A percentile compares a stretch with the other conserved stretches of the same genome.
Conservation (phyloP, 1,140 invertebrate species). For the Scylla paramamosain region DNA sequence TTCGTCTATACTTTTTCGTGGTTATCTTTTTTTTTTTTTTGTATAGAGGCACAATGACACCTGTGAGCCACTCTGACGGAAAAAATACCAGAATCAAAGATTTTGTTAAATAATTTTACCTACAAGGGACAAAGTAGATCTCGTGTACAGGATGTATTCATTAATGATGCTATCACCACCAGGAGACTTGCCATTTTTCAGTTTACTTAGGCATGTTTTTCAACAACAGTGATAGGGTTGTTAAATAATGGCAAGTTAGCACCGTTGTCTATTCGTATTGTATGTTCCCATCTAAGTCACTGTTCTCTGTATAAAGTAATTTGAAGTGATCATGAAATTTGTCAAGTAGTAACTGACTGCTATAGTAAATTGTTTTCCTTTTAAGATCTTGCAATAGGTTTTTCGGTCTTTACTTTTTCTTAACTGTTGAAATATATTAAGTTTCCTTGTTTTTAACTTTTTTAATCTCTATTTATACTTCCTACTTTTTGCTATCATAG, state of each 20-base stretch:
- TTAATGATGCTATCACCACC: background rate
- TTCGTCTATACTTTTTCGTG: background rate
- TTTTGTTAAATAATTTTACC: constrained; percentile 1
- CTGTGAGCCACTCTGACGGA: background rate
- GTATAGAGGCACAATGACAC: background rate
- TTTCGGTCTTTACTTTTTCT: too few relatives aligned
- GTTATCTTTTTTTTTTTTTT: background rate
- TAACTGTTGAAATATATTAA: too few relatives aligned
- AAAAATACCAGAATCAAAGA: background rate
- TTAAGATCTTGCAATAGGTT: too few relatives aligned
- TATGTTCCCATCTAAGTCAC: background rate
- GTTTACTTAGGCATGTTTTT: background rate
- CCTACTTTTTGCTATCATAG: too few relatives aligned
- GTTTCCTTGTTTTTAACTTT: too few relatives aligned
- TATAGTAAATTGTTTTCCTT: too few relatives aligned
- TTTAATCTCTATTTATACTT: too few relatives aligned
- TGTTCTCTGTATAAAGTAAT: too few relatives aligned
- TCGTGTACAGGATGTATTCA: background rate
- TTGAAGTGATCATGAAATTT: too few relatives aligned
- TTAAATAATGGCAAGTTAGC: background rate
- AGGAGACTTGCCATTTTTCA: background rate
- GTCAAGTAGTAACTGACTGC: too few relatives aligned
- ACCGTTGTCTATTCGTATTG: background rate
- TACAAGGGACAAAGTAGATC: background rate
- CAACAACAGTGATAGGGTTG: background rate